phyloP scores from a whole-genome alignment of 2,797 vertebrate genomes.

The Crenichthys baileyi region DNA sequence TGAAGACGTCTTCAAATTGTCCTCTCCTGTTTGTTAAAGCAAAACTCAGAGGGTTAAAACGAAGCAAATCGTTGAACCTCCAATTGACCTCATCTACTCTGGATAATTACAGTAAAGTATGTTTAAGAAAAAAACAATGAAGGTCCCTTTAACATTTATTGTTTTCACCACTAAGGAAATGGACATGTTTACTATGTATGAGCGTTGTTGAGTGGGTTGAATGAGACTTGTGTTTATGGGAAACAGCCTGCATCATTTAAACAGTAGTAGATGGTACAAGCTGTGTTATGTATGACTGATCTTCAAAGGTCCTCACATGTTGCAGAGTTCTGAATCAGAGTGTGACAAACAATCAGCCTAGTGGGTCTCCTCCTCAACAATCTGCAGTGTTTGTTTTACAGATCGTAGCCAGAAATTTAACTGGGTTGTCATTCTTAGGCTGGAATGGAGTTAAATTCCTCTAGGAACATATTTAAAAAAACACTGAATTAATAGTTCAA shows the following conservation, averaged over 20 bases:
- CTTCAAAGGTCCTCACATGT: constrained; percentile 19
- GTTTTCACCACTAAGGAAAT: constrained; percentile 65
- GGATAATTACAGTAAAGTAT: constrained; percentile 38
- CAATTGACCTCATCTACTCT: constrained; percentile 55
- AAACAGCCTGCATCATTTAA: constrained; percentile 48
- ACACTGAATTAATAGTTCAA: no score
- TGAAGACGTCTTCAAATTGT: constrained; percentile 13
- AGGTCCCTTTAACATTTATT: constrained; percentile 88
- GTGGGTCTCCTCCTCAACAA: constrained; percentile 44
- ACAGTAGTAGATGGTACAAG: constrained; percentile 33
- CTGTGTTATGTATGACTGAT: constrained; percentile 38
- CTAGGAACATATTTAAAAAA: not conserved
- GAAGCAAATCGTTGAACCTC: constrained; percentile 47
- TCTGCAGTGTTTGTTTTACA: constrained; percentile 7
- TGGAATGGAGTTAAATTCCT: not conserved
- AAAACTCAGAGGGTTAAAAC: constrained; percentile 86
- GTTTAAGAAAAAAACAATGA: constrained; percentile 29
- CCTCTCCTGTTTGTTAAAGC: constrained; percentile 20
- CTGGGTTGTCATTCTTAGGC: not conserved
- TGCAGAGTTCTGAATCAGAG: constrained; percentile 23
- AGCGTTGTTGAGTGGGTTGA: constrained; percentile 35
- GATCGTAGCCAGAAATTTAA: not conserved
- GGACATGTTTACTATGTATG: constrained; percentile 29
- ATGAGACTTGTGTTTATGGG: constrained; percentile 26
- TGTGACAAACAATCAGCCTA: constrained; percentile 44